Percentiles rank a stretch among this genome's conserved stretches.
These are phyloP conservation scores for Pseudorasbora parva DNA, from an alignment of 2,113 vertebrate species.

Conservation along the genomic window DNA sequence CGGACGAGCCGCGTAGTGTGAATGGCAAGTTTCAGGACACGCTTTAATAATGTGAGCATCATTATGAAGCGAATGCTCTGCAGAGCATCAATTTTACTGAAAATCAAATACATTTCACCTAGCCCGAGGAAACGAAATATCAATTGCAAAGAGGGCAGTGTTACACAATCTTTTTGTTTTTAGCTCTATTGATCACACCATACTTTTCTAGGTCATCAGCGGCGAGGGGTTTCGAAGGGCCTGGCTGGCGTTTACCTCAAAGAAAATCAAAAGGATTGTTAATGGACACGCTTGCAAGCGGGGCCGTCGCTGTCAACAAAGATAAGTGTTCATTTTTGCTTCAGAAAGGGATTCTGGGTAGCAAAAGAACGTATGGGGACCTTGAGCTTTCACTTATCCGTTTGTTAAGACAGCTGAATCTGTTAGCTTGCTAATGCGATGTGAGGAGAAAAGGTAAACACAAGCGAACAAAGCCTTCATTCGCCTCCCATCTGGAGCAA, in stretches of 20 bases:
- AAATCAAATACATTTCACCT: background rate
- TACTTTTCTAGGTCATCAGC: slow-evolving; percentile 33
- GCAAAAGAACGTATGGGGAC: background rate
- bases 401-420: background rate
- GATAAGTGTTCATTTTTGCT: background rate
- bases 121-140: background rate
- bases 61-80: slow-evolving; percentile 10
- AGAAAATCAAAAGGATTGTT: background rate
- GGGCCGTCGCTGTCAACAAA: background rate
- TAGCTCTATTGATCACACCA: slow-evolving; percentile 35
- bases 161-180: slow-evolving; percentile 26
- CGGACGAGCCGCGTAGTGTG: background rate
- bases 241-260: background rate
- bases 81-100: slow-evolving; percentile 11
- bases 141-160: background rate
- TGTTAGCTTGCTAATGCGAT: background rate
- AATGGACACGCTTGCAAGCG: background rate
- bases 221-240: background rate
- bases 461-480: slow-evolving; percentile 18
- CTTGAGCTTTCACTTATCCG: background rate
- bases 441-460: slow-evolving; percentile 5
- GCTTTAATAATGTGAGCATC: slow-evolving; percentile 23
- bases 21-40: slow-evolving; percentile 16
- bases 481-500: background rate
- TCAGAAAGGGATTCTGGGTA: background rate